Evolutionary conservation across 2,113 vertebrate genomes (phyloP).

Genomic region (Hyla sarda): DNA sequence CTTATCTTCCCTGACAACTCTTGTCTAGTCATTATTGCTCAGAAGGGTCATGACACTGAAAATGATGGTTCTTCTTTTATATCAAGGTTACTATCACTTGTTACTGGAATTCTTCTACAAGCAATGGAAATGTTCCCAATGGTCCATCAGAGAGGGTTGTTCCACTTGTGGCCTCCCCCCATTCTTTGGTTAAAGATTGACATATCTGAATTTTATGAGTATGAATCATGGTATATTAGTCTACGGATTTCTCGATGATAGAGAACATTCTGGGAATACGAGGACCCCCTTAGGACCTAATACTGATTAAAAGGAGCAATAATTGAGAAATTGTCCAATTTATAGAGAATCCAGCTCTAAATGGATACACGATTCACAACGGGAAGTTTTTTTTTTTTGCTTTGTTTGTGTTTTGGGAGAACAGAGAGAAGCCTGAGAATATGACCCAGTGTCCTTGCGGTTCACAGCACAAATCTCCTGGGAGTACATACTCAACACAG

Average conservation of each 20-base stretch:
- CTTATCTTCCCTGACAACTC: no score
- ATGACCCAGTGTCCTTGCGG: constrained; percentile 27
- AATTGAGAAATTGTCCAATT: neutral
- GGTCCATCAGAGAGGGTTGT: neutral
- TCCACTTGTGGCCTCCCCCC: no score
- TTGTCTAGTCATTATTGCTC: no score
- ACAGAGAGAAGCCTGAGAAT: constrained; percentile 42
- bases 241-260: neutral
- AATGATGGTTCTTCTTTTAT: no score
- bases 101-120: no score
- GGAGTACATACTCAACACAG: constrained; percentile 21
- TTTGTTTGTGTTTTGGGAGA: neutral
- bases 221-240: neutral
- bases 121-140: no score
- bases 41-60: no score
- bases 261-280: neutral
- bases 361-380: neutral
- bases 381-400: constrained; percentile 2
- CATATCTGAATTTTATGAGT: neutral
- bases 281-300: neutral
- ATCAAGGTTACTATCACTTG: no score
- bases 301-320: neutral
- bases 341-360: neutral
- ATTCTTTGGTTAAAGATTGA: no score
- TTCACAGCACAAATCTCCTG: constrained; percentile 7